A percentile compares a stretch with the other conserved stretches of the same genome.
Evolutionary conservation across 2,113 vertebrate genomes (phyloP).

Genomic region (Neoarius graeffei): DNA sequence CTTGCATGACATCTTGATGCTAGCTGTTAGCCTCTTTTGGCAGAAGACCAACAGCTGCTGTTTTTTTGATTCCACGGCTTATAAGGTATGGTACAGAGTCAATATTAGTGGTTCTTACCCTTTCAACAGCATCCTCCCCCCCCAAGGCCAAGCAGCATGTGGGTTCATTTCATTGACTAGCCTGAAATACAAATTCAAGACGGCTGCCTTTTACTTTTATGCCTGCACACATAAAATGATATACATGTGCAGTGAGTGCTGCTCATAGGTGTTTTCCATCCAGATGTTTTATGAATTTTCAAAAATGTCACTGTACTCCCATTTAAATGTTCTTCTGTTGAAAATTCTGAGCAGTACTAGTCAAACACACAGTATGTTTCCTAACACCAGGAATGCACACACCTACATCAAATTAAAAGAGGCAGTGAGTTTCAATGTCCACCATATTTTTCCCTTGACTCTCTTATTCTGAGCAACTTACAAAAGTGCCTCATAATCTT

Average conservation of each 20-base stretch:
- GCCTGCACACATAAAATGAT: constrained; percentile 30
- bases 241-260: neutral
- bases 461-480: neutral
- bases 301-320: neutral
- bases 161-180: constrained; percentile 31
- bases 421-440: neutral
- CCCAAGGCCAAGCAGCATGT: constrained; percentile 58
- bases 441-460: neutral
- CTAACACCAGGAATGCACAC: neutral
- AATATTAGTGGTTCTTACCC: constrained; percentile 24
- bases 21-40: constrained; percentile 41
- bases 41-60: constrained; percentile 44
- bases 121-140: constrained; percentile 56
- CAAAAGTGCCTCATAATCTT: neutral
- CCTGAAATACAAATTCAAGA: constrained; percentile 12
- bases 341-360: neutral
- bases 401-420: neutral
- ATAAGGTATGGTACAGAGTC: constrained; percentile 46
- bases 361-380: neutral
- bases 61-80: constrained; percentile 36
- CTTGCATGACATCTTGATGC: constrained; percentile 51
- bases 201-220: constrained; percentile 28
- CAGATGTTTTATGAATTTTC: constrained; percentile 7
- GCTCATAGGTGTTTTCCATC: constrained; percentile 6
- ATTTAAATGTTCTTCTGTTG: neutral